These are phyloP conservation scores for Drosophila simulans DNA, from an alignment of 1,140 invertebrate species.

Conservation along the genomic window DNA sequence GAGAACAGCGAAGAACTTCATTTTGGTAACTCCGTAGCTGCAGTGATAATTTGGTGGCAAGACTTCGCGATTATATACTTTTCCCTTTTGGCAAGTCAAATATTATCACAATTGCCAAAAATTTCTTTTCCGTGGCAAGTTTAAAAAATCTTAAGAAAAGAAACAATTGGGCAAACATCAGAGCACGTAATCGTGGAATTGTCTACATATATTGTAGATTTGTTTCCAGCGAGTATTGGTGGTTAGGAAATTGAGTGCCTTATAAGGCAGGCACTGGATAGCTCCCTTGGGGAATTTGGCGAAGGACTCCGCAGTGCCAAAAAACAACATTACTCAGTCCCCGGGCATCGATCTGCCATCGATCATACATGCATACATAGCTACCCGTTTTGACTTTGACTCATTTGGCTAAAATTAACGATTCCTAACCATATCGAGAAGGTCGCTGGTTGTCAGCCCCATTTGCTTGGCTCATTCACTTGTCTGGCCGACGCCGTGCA, in stretches of 20 bases:
- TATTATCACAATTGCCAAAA: constrained; percentile 17
- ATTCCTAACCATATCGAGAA: constrained; percentile 79
- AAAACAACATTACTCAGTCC: constrained; percentile 9
- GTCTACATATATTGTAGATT: neutral
- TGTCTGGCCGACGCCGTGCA: constrained; percentile 60
- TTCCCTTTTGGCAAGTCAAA: neutral
- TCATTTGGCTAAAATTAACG: constrained; percentile 75
- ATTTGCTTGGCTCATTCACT: constrained; percentile 74
- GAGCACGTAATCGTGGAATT: neutral
- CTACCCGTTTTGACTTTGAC: constrained; percentile 60
- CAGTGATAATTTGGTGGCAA: neutral
- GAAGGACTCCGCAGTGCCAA: constrained; percentile 50
- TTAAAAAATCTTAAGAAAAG: neutral
- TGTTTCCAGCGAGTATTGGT: neutral
- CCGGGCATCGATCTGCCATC: constrained; percentile 34
- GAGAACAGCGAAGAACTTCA: constrained; percentile 8
- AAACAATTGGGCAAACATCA: constrained; percentile 19
- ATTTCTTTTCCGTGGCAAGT: neutral
- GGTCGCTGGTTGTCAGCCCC: constrained; percentile 63
- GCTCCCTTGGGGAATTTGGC: constrained; percentile 51
- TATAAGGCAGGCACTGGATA: neutral
- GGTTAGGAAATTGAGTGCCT: neutral
- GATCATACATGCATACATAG: constrained; percentile 15
- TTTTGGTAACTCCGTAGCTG: neutral
- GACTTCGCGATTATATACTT: neutral